phyloP scores from a whole-genome alignment of 2,113 vertebrate genomes.

The Jacana jacana region DNA sequence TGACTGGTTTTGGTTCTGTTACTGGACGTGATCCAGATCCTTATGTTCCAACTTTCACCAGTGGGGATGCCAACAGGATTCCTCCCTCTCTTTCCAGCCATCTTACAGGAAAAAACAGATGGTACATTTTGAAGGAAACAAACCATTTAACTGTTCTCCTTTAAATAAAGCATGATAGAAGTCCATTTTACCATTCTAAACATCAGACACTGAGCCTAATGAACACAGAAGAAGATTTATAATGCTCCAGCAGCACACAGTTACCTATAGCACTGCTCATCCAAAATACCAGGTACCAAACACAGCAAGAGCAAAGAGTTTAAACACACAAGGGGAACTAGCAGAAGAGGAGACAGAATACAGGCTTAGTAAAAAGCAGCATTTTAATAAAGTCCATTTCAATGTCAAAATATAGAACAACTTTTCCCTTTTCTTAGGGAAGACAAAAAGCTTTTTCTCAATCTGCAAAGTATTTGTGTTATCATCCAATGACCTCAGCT shows the following conservation, averaged over 20 bases:
- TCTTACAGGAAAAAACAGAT: background rate
- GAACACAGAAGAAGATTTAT: background rate
- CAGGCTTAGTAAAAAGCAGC: slow-evolving; percentile 16
- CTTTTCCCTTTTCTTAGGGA: background rate
- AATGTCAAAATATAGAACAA: slow-evolving; percentile 32
- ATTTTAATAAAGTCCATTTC: background rate
- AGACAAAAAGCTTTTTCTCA: background rate
- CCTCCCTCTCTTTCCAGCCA: background rate
- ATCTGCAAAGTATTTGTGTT: background rate
- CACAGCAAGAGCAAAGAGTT: background rate
- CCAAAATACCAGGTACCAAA: background rate
- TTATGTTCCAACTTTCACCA: background rate
- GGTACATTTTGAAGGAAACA: slow-evolving; percentile 31
- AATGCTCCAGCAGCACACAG: background rate
- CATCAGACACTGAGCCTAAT: slow-evolving; percentile 9
- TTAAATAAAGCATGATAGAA: slow-evolving; percentile 6
- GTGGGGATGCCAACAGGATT: background rate
- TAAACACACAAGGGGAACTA: background rate
- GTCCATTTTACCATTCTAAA: slow-evolving; percentile 26
- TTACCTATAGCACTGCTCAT: background rate
- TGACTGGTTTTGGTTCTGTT: background rate
- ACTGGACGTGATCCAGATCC: background rate
- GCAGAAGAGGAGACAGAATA: background rate
- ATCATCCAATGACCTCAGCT: background rate
- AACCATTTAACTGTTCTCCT: slow-evolving; percentile 25